Evolutionary conservation across 37 sponge, comb jelly and placozoan genomes (phyloP).

Genomic region (Oscarella lobularis): DNA sequence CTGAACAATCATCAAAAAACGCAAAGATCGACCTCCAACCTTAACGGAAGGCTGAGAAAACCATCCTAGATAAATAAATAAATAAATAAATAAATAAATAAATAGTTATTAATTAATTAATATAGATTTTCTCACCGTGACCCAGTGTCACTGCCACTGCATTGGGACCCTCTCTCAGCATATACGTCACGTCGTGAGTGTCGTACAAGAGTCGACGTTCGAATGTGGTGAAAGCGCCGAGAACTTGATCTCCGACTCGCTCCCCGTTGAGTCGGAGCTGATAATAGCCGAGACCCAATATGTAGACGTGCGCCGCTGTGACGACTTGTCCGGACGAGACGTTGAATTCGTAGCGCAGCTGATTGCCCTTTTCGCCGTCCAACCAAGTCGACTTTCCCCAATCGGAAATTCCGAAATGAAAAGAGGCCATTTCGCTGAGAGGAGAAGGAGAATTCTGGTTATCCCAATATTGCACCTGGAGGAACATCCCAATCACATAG

Average conservation of each 20-base stretch:
- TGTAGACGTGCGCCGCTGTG: neutral
- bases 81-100: neutral
- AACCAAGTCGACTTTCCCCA: neutral
- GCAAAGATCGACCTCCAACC: neutral
- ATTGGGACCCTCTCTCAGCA: neutral
- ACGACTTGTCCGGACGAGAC: neutral
- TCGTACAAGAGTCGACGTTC: neutral
- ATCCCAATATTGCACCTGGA: conserved; percentile 4
- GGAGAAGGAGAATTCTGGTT: neutral
- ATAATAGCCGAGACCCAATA: conserved; percentile 5
- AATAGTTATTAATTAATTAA: too few species aligned
- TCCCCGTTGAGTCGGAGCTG: neutral
- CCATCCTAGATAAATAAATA: neutral
- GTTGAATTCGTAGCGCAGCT: neutral
- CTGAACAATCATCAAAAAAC: neutral
- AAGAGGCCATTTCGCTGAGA: neutral
- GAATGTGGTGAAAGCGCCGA: conserved; percentile 7
- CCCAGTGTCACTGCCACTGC: neutral
- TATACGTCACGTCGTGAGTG: conserved; percentile 1
- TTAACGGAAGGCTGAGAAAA: neutral
- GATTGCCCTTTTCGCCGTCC: conserved; percentile 6
- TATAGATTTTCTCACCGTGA: conserved; percentile 3
- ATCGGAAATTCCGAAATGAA: neutral
- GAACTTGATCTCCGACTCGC: conserved; percentile 1
- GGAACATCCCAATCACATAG: too few species aligned